Conservation (phyloP, 2,113 vertebrate genomes). For the Saimiri boliviensis region DNA sequence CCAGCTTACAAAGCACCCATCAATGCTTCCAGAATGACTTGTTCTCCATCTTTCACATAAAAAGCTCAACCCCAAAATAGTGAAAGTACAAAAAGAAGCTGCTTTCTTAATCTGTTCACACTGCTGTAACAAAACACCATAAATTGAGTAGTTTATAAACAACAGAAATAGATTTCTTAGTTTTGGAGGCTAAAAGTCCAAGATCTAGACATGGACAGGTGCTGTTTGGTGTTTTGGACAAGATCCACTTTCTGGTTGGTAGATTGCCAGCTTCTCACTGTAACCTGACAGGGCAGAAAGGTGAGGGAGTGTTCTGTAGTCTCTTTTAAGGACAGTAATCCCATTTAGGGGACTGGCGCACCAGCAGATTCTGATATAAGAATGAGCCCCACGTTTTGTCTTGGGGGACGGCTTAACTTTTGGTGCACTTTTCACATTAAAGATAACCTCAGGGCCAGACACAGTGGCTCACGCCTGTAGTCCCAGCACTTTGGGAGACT, state of each 20-base stretch:
- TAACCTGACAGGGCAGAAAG: no score
- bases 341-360: neutral
- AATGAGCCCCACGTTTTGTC: neutral
- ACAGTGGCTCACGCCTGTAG: no score
- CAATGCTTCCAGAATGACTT: neutral
- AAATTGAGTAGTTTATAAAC: neutral
- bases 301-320: no score
- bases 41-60: neutral
- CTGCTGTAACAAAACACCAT: neutral
- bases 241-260: neutral
- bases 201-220: neutral
- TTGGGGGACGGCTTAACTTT: no score
- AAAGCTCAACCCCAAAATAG: neutral
- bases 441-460: neutral
- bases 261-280: no score
- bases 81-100: neutral
- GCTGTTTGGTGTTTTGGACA: neutral
- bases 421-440: neutral
- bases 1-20: no score
- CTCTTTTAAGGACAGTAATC: neutral
- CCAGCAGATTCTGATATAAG: neutral
- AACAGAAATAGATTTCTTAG: neutral
- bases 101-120: neutral
- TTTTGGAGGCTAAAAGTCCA: neutral
- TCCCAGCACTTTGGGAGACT: no score